phyloP scores from a whole-genome alignment of 2,888 invertebrate species.

The Zele albiditarsus region DNA sequence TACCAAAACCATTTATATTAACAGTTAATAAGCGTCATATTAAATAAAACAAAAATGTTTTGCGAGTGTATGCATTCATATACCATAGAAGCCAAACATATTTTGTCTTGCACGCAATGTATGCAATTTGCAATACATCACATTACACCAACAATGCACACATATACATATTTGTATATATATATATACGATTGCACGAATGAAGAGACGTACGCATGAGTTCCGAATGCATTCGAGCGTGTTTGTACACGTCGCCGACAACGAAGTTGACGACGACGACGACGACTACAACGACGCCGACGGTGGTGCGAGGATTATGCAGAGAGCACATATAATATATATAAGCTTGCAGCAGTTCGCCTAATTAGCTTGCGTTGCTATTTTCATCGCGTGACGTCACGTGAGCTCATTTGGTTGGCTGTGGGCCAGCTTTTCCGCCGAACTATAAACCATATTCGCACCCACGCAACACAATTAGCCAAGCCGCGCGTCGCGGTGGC shows the following conservation, averaged over 20 bases:
- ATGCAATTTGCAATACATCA: too few relatives aligned
- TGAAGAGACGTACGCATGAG: constrained; percentile 66
- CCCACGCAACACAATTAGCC: constrained; percentile 71
- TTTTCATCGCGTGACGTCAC: constrained; percentile 72
- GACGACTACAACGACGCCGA: background rate
- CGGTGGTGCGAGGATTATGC: background rate
- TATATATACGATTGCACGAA: constrained; percentile 44
- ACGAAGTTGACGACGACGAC: background rate
- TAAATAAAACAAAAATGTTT: too few relatives aligned
- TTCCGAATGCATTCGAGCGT: constrained; percentile 65
- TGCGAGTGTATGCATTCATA: too few relatives aligned
- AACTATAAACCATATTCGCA: constrained; percentile 72
- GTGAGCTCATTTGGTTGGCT: constrained; percentile 70
- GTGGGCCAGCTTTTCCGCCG: constrained; percentile 69
- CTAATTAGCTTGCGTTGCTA: constrained; percentile 70
- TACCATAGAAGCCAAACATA: too few relatives aligned
- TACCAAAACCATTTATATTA: too few relatives aligned
- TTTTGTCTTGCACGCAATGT: too few relatives aligned
- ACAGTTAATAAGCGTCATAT: too few relatives aligned
- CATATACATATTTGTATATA: background rate
- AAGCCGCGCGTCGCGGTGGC: constrained; percentile 40
- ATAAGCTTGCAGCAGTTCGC: constrained; percentile 56
- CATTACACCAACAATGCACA: background rate
- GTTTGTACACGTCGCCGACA: constrained; percentile 4
- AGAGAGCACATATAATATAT: constrained; percentile 22